Base-by-base conservation (phyloP, 2,113 vertebrate species). In the Epinephelus fuscoguttatus region DNA sequence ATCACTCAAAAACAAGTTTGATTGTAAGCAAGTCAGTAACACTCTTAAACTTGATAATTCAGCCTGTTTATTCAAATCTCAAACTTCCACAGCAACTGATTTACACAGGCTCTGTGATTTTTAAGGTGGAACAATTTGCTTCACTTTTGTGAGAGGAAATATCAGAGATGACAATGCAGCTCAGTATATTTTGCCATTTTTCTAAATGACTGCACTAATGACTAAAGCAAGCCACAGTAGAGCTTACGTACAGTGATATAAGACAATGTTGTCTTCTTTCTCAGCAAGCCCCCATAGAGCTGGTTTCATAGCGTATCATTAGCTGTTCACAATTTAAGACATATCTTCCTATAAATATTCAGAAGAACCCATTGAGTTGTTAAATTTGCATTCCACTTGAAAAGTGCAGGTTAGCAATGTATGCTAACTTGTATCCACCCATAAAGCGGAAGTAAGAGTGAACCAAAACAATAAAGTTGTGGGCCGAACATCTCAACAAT, bases 11-110 rank as follows among this genome's bases (percentile, higher is more conserved):
- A 77, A 71, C 45, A 49, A 37, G 27, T 73, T 57, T 1, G 49
- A 61, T 25, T 61, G 37, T 40, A 21, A 59, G 55, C 42, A 11
- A 52, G 57, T 73, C 70, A 52, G 74, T 52, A 62, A 62, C 49
- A 50, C 68, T 53, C 19, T 78, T 19, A 23, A 61, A 47, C 50
- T 47, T 56, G 10, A 68, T 42, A 15, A 67, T 76, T 55, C 67
- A n/a, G 52, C 30, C 33, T 4, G 47, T 37, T 55, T 42, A 57
- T 56, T 70, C 6, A 12, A 69, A 69, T 67, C 13, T 45, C n/a
- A 45, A 15, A 49, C 40, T 27, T 52, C n/a, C 5, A 53, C 19
- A 40, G 49, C 45, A 6, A 6, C 33, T 14, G 53, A 42, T 52
- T 63, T 66, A 6, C 25, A n/a, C 14, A 30, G 23, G 18, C 5